A percentile compares a stretch with the other conserved stretches of the same genome.
Conservation (phyloP, 2,113 vertebrate genomes). For the Scartelaos histophorus region DNA sequence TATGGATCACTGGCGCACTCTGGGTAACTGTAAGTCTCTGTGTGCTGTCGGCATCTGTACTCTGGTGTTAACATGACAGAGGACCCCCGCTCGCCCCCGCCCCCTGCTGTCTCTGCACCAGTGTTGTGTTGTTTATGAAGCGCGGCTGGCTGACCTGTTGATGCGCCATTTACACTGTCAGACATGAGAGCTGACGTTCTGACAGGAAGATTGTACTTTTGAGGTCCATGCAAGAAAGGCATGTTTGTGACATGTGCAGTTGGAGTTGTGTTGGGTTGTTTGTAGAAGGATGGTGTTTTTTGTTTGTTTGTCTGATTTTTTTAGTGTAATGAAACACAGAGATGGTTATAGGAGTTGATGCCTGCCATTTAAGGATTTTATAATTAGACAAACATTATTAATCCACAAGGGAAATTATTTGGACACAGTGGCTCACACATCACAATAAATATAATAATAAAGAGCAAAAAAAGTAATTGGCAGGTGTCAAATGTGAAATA, state of each 20-base stretch:
- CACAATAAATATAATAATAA: too few relatives aligned
- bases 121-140: neutral
- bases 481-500: too few relatives aligned
- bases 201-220: slow-evolving; percentile 1
- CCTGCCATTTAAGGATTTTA: too few relatives aligned
- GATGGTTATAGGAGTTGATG: too few relatives aligned
- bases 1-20: neutral
- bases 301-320: too few relatives aligned
- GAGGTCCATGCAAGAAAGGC: neutral
- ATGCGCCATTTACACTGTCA: neutral
- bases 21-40: neutral
- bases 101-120: neutral
- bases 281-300: neutral
- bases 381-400: too few relatives aligned
- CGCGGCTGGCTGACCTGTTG: slow-evolving; percentile 4
- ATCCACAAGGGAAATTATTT: too few relatives aligned
- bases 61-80: slow-evolving; percentile 11
- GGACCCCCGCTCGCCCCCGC: neutral
- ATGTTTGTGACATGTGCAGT: neutral
- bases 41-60: neutral
- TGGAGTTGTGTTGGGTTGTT: neutral
- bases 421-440: too few relatives aligned
- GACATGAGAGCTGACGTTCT: neutral
- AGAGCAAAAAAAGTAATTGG: too few relatives aligned
- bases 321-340: too few relatives aligned